phyloP scores from a whole-genome alignment of 2,888 invertebrate species.

The Noctuana brunneofusca region DNA sequence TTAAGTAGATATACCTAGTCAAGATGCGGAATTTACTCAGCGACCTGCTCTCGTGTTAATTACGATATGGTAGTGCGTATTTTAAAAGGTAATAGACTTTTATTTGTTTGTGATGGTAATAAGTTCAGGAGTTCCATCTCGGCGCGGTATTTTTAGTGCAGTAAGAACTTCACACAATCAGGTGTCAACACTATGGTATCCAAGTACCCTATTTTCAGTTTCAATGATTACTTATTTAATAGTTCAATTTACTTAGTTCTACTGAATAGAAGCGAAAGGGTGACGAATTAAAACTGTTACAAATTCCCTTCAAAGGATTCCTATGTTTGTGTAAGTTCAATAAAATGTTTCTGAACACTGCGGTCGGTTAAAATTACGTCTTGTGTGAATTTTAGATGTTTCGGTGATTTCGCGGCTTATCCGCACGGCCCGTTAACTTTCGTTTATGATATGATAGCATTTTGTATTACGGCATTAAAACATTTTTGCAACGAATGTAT shows the following conservation, averaged over 20 bases:
- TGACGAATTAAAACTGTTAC: not conserved
- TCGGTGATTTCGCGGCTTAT: conserved; percentile 50
- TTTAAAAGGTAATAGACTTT: no score
- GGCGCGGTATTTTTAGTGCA: no score
- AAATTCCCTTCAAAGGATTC: not conserved
- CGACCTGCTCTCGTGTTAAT: not conserved
- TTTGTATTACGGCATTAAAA: conserved; percentile 24
- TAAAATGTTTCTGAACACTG: conserved; percentile 22
- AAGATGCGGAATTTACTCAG: not conserved
- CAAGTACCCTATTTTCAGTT: no score
- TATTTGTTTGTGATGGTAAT: no score
- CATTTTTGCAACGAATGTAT: conserved; percentile 6
- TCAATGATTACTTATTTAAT: no score
- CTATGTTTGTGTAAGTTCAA: not conserved
- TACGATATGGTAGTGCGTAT: not conserved
- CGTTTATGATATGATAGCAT: conserved; percentile 39
- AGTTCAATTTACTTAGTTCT: no score
- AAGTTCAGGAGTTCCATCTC: no score
- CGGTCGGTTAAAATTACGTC: conserved; percentile 33
- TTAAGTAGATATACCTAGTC: not conserved
- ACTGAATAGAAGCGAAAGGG: no score
- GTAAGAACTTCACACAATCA: no score
- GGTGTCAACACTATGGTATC: no score
- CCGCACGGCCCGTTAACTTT: conserved; percentile 46
- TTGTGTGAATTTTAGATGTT: conserved; percentile 38